Evolutionary conservation across 2,888 invertebrate genomes (phyloP), one percentile per base, ranked within the genome.

Genomic region (Synergus japonicus): DNA sequence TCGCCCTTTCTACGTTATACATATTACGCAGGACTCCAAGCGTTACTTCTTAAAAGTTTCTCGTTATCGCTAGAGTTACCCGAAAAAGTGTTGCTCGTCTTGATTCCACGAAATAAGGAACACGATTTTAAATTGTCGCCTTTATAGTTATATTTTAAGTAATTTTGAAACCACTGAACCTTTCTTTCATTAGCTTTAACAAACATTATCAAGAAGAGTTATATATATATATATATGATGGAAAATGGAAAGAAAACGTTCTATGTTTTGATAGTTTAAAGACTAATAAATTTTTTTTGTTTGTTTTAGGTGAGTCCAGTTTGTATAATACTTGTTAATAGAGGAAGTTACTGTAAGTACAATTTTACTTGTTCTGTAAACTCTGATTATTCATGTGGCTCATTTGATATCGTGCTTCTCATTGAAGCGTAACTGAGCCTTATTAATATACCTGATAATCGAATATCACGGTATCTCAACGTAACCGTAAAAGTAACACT

Each of bases 41-140:
- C 49, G 69, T 69, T 69, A 73, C 49, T 73, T 73, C 37, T 73
- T 73, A 73, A 73, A 73, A 73, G 73, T 73, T 73, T 73, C 37
- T 54, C 54, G 73, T 73, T 73, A 73, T 73, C 73, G 73, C 73
- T 54, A 73, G 37, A 37, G 37, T 41, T 54, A 0, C 37, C 54
- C 29, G n/a, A 69, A 69, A 69, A 54, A 73, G 10, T 4, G 4
- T n/a, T 18, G 22, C 44, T 44, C 44, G 46, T 41, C 65, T 43
- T 66, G 9, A 46, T 46, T 67, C 22, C 8, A 49, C 22, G 3
- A 46, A 15, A 29, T 46, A 49, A 49, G 15, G 22, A 69, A 41
- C 49, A 73, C 29, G 29, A 13, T 29, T 29, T 49, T 15, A 13
- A 15, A 13, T n/a, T 22, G 0, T 13, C 8, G 10, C n/a, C 37